A percentile compares a stretch with the other conserved stretches of the same genome.
These are phyloP conservation scores for Abrostola tripartita DNA, from an alignment of 2,888 invertebrate genomes.

Conservation along the genomic window DNA sequence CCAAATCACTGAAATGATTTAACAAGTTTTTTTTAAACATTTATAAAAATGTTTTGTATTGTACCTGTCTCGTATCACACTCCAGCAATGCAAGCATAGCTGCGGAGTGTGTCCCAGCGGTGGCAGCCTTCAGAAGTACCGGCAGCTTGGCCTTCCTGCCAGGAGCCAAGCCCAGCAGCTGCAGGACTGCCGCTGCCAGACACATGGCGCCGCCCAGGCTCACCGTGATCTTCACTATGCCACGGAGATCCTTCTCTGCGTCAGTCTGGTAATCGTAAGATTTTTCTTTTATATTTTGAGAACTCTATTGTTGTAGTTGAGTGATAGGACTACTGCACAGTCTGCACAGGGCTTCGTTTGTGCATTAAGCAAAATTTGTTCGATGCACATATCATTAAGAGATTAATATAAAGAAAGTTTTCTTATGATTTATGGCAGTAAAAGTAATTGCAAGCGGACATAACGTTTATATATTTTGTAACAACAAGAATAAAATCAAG, in stretches of 20 bases:
- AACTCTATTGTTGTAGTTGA: neutral
- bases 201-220: slow-evolving; percentile 82
- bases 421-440: no score
- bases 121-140: slow-evolving; percentile 75
- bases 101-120: slow-evolving; percentile 79
- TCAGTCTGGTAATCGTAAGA: slow-evolving; percentile 69
- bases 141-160: slow-evolving; percentile 71
- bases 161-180: slow-evolving; percentile 72
- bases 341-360: no score
- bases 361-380: no score
- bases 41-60: no score
- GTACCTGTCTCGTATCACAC: slow-evolving; percentile 79
- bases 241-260: slow-evolving; percentile 78
- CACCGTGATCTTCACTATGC: slow-evolving; percentile 79
- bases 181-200: slow-evolving; percentile 75
- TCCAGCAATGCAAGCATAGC: slow-evolving; percentile 77
- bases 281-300: neutral
- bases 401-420: no score
- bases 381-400: no score
- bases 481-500: no score
- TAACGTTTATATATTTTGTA: no score
- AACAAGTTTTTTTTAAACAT: no score
- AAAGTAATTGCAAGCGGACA: no score
- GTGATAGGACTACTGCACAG: no score
- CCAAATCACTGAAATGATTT: neutral